Base-by-base conservation (phyloP, 2,113 vertebrate genomes). In the Pituophis catenifer region DNA sequence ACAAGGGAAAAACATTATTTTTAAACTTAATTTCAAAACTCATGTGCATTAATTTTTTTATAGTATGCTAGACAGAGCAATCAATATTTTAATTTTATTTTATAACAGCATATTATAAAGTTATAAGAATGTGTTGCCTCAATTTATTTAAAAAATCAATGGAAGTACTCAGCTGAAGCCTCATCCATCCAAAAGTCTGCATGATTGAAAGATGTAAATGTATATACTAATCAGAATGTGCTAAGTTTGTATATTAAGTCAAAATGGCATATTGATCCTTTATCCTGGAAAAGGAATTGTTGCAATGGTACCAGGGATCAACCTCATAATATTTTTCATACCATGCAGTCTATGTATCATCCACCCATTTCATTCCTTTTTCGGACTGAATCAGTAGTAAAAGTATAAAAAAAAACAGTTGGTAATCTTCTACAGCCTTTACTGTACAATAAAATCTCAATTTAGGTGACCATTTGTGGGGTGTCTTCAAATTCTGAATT, bases 11-110 rank as follows among this genome's bases (percentile, higher is more conserved):
- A 85, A 95, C 94, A 88, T 93, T 54, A 86, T 91, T 89, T 8
- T 96, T 91, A 54, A 92, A 94, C 59, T 58, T 57, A 7, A 33
- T 29, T 90, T 90, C 94, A 91, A 94, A 96, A 5, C 29, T 33
- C 26, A 1, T 88, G 29, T 95, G 8, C 88, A 93, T 91, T 93
- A 94, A 88, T 1, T 85, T 95, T 23, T 92, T 92, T 24, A 89
- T 57, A 92, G 75, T 89, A 38, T 19, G 88, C 86, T 93, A 95
- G 93, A 93, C 85, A 12, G 38, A 92, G 38, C 55, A 91, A 33
- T 92, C 58, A 0, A 95, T 97, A 29, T 0, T 5, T 86, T 95
- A 4, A 13, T 95, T 96, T 96, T 94, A 15, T 86, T 94, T 93
- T 89, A 44, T 53, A 38, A 15, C 94, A 93, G 48, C 29, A 44